These are phyloP conservation scores for Polypedilum vanderplanki DNA, from an alignment of 1,140 invertebrate genomes.

Conservation along the genomic window DNA sequence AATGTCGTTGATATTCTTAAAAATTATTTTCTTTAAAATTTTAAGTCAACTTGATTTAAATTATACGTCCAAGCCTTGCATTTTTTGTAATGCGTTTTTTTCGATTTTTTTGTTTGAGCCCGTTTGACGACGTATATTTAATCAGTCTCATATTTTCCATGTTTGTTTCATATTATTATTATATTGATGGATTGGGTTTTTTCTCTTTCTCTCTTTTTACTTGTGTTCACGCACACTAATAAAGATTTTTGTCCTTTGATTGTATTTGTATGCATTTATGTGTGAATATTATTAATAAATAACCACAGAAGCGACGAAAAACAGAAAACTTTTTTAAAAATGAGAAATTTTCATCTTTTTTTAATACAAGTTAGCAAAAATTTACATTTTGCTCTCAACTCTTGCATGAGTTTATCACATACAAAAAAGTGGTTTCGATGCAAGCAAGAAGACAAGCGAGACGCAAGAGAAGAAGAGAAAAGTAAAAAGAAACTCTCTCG, in stretches of 20 bases:
- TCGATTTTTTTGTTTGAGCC: slow-evolving; percentile 1
- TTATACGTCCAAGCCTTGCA: too few species aligned
- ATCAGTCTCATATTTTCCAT: slow-evolving; percentile 18
- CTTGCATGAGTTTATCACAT: not conserved
- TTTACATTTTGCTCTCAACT: not conserved
- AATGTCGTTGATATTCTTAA: too few species aligned
- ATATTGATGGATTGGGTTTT: not conserved
- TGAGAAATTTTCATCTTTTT: not conserved
- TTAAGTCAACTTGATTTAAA: too few species aligned
- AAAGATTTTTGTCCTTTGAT: not conserved
- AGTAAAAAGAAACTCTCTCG: slow-evolving; percentile 10
- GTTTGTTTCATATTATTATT: slow-evolving; percentile 20
- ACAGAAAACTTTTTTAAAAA: not conserved
- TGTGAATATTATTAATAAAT: not conserved
- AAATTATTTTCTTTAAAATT: too few species aligned
- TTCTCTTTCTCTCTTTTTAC: too few species aligned
- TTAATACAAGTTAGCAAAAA: not conserved
- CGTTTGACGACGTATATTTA: not conserved
- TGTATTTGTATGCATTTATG: not conserved
- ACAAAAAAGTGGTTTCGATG: not conserved
- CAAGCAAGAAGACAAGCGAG: not conserved
- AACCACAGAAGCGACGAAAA: not conserved
- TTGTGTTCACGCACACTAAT: too few species aligned
- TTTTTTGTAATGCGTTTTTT: not conserved
- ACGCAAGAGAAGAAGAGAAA: not conserved